Evolutionary conservation across 2,888 invertebrate genomes (phyloP), one percentile per base, ranked within the genome.

Genomic region (Ctenicera cuprea): DNA sequence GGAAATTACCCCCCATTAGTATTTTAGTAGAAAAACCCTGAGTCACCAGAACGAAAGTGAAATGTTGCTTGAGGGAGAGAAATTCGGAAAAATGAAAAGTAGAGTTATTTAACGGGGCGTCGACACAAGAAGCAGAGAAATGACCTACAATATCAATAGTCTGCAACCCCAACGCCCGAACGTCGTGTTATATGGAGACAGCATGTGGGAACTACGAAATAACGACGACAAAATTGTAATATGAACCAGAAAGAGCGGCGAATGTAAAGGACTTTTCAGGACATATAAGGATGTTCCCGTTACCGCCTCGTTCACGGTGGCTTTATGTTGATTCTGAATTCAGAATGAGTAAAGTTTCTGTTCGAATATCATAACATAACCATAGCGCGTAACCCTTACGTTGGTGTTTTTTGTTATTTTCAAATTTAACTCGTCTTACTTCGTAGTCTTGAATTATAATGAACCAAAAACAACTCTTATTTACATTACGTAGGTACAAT

Each of bases 311-410:
- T 69, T 68, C 45, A 48, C 61, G 48, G 48, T 52, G 18, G 61
- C 61, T 62, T 61, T 69, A 69, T 52, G 62, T 69, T 69, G 69
- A 68, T 69, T 62, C 61, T 50, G 69, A 69, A 61, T 69, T 69
- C 62, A 18, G 62, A 61, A 62, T 62, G 62, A 61, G 48, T 37
- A 59, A 43, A 43, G 62, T 69, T 69, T 69, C 61, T 50, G 30
- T 37, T 65, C 48, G 50, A 65, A 50, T 65, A 43, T 50, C 65
- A 50, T 50, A 50, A 48, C 62, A 63, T 43, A 43, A 26, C 62
- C 43, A 43, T 63, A 63, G 18, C 62, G 45, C 45, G 45, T 63
- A 41, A 41, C 26, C 64, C 45, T 14, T 7, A 33, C 14, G 9
- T 64, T 33, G 33, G 26, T 50, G 18, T 20, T 59, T 59, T 57